Percentiles rank a stretch among this genome's conserved stretches.
Evolutionary conservation across 2,113 vertebrate species (phyloP).

Genomic region (Candoia aspera): DNA sequence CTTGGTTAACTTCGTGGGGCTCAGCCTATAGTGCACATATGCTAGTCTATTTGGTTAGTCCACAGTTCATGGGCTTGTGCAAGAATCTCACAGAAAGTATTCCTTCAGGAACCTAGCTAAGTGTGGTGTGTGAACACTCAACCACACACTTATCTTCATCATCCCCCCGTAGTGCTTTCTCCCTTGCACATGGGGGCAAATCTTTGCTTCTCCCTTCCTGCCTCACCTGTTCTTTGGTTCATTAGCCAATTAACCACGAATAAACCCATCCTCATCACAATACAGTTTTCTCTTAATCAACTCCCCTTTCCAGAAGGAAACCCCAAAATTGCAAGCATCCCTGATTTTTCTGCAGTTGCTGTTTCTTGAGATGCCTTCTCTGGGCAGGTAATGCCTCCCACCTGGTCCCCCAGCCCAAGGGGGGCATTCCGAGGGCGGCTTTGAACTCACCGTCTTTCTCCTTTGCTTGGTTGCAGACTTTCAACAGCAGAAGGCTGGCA

Average conservation of each 20-base stretch:
- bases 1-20: not conserved
- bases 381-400: too few species aligned
- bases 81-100: not conserved
- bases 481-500: not conserved
- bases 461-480: not conserved
- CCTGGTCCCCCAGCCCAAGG: accelerated
- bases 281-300: not conserved
- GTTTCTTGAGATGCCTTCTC: not conserved
- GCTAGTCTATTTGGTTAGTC: not conserved
- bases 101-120: not conserved
- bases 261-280: not conserved
- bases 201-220: not conserved
- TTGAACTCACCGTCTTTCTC: not conserved
- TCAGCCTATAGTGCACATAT: not conserved
- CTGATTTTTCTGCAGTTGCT: not conserved
- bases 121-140: not conserved
- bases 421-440: not conserved
- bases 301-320: not conserved
- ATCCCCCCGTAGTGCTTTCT: not conserved
- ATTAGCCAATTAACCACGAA: not conserved
- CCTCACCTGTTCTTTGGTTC: too few species aligned
- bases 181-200: not conserved
- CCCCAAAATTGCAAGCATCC: not conserved
- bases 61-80: not conserved
- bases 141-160: not conserved